Evolutionary conservation across 1,140 invertebrate species (phyloP).

Genomic region (Branchinecta lindahli): DNA sequence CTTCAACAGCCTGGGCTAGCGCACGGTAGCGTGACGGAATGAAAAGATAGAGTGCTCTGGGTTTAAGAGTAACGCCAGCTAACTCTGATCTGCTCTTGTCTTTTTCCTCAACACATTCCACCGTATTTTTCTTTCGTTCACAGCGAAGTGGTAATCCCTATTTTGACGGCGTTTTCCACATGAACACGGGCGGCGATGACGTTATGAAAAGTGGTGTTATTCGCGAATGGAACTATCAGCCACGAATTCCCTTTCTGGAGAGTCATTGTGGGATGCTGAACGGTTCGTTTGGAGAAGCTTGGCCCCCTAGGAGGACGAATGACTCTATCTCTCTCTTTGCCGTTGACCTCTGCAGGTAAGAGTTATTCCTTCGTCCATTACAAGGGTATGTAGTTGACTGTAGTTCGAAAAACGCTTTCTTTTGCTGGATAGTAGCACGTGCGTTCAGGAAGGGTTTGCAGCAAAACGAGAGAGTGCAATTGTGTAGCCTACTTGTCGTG

Average conservation of each 20-base stretch:
- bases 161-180: conserved; percentile 57
- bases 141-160: conserved; percentile 49
- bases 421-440: no score
- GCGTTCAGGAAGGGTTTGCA: no score
- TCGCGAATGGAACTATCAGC: conserved; percentile 48
- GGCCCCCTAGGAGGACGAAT: conserved; percentile 39
- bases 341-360: conserved; percentile 28
- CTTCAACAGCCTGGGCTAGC: no score
- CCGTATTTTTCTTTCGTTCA: conserved; percentile 20
- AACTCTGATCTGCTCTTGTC: no score
- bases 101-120: no score
- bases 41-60: no score
- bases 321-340: conserved; percentile 29
- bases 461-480: no score
- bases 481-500: no score
- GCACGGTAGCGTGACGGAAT: no score
- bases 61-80: no score
- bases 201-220: conserved; percentile 45
- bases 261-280: conserved; percentile 45
- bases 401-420: not conserved
- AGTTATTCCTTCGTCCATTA: not conserved
- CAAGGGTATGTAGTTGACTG: not conserved
- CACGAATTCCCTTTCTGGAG: conserved; percentile 33
- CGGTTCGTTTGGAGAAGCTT: conserved; percentile 58
- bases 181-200: conserved; percentile 48